These are phyloP conservation scores for Peromyscus melanophrys DNA, from an alignment of 2,797 vertebrate species.

Conservation along the genomic window DNA sequence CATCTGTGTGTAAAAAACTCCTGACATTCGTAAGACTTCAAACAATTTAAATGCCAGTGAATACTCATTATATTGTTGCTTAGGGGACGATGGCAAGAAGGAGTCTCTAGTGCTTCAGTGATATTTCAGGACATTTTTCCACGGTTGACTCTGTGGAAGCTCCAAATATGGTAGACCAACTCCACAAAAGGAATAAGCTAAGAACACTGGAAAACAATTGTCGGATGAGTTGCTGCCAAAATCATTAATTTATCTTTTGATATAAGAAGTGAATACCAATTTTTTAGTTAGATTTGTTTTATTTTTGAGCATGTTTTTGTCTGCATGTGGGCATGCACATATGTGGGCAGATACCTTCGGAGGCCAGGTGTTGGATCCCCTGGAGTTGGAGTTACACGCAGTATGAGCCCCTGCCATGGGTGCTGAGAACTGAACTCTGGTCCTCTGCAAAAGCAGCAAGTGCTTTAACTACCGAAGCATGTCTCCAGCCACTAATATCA, in stretches of 20 bases:
- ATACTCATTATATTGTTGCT: background rate
- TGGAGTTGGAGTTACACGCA: background rate
- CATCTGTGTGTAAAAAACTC: background rate
- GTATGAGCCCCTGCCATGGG: background rate
- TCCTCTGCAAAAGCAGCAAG: background rate
- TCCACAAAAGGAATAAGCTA: background rate
- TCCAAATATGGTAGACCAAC: background rate
- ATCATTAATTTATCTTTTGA: slow-evolving; percentile 15
- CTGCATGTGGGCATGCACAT: background rate
- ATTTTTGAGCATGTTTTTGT: background rate
- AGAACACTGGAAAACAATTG: background rate
- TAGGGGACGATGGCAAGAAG: background rate
- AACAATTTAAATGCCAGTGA: background rate
- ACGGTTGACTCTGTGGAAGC: background rate
- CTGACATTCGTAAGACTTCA: background rate
- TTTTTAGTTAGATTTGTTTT: background rate
- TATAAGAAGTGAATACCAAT: slow-evolving; percentile 5
- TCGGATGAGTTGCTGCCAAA: background rate
- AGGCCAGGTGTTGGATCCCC: background rate
- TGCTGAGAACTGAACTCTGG: background rate
- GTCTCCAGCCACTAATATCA: background rate
- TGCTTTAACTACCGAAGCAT: background rate
- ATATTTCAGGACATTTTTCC: background rate
- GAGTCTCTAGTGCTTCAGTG: background rate
- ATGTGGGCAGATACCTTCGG: background rate